Conservation (phyloP, 2,888 invertebrate species). For the Julus scanicus region DNA sequence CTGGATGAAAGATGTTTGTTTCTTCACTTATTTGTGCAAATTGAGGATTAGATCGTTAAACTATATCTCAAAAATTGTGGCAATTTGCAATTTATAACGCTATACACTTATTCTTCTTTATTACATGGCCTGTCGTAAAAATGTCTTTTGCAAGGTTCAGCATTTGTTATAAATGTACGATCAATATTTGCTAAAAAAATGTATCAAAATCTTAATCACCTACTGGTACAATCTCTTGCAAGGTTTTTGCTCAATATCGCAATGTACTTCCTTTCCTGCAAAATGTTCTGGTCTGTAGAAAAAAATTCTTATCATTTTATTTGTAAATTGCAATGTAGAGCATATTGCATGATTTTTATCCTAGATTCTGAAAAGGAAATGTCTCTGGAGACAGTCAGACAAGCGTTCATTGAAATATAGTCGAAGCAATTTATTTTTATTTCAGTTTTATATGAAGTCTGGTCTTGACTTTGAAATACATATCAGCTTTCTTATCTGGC, state of each 20-base stretch:
- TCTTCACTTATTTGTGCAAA: background rate
- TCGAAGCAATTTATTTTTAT: background rate
- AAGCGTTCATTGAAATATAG: conserved; percentile 3
- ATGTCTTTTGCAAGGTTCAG: background rate
- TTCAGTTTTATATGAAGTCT: background rate
- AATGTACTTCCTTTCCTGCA: background rate
- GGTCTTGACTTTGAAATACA: conserved; percentile 32
- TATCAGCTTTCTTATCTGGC: conserved; percentile 12
- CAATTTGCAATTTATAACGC: background rate
- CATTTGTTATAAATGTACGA: background rate
- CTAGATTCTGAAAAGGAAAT: background rate
- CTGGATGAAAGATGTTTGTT: too few relatives aligned
- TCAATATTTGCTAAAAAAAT: background rate
- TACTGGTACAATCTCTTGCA: background rate
- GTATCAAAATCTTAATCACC: background rate
- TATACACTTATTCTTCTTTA: too few relatives aligned
- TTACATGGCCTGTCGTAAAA: background rate
- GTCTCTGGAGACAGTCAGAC: conserved; percentile 19
- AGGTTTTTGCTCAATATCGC: background rate
- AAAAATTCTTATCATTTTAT: conserved; percentile 14
- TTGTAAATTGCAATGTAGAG: background rate
- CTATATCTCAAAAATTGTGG: background rate
- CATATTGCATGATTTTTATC: conserved; percentile 11
- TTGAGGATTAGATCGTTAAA: background rate
- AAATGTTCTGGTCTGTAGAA: background rate